Conservation (phyloP, 2,797 vertebrate species). For the Trematomus bernacchii region DNA sequence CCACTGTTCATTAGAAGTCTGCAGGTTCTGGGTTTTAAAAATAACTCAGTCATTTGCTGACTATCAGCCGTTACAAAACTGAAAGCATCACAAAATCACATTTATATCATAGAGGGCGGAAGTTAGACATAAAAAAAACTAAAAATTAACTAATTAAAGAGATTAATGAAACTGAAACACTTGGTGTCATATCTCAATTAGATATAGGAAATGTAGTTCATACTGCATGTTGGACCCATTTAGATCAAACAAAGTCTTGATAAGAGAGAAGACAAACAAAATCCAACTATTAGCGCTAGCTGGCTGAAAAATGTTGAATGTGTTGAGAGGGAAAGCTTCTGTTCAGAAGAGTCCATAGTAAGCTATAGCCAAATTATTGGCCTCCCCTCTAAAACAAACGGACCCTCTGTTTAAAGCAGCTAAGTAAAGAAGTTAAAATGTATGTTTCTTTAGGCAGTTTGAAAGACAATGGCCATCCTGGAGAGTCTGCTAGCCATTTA, state of each 20-base stretch:
- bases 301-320: not conserved
- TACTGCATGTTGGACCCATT: not conserved
- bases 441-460: too few relatives aligned
- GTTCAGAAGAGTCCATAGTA: not conserved
- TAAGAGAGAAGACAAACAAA: not conserved
- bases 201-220: not conserved
- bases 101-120: not conserved
- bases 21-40: slow-evolving; percentile 19
- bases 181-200: slow-evolving; percentile 4
- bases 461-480: too few relatives aligned
- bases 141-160: slow-evolving; percentile 1
- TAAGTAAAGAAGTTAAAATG: too few relatives aligned
- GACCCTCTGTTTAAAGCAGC: too few relatives aligned
- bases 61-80: slow-evolving; percentile 24
- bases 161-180: slow-evolving; percentile 17
- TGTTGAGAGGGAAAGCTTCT: not conserved
- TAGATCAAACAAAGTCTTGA: not conserved
- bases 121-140: not conserved
- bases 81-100: slow-evolving; percentile 27
- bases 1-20: slow-evolving; percentile 38
- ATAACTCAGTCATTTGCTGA: slow-evolving; percentile 30
- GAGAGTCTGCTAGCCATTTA: too few relatives aligned
- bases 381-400: too few relatives aligned
- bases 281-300: not conserved
- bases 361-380: not conserved